Percentiles rank a stretch among this genome's conserved stretches.
phyloP scores from a whole-genome alignment of 1,140 invertebrate genomes.

The Drosophila nikananu region DNA sequence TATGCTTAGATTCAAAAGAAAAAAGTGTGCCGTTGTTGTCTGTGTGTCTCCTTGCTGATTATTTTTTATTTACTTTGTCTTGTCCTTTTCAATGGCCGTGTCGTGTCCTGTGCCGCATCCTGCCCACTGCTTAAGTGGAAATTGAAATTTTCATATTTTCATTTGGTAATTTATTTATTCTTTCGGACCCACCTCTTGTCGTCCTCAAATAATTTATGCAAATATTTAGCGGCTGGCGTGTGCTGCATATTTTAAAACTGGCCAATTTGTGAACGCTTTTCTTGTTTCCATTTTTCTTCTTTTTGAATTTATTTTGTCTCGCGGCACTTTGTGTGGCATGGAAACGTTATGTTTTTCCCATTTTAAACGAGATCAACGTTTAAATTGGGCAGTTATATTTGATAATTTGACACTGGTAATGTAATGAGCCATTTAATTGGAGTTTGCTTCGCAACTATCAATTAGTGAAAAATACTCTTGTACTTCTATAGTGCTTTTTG shows the following conservation, averaged over 20 bases:
- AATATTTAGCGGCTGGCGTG: slow-evolving; percentile 68
- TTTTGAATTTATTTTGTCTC: not conserved
- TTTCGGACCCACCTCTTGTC: slow-evolving; percentile 38
- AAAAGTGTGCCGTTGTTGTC: slow-evolving; percentile 53
- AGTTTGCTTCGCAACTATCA: not conserved
- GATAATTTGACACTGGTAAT: too few species aligned
- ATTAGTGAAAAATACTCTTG: not conserved
- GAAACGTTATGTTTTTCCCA: not conserved
- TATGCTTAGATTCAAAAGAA: slow-evolving; percentile 35
- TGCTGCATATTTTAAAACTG: slow-evolving; percentile 56
- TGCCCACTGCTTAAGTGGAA: slow-evolving; percentile 70
- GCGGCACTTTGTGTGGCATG: not conserved
- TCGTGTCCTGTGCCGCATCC: slow-evolving; percentile 31
- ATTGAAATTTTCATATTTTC: slow-evolving; percentile 84
- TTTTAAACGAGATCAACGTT: not conserved
- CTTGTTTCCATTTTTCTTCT: slow-evolving; percentile 7
- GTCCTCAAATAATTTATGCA: slow-evolving; percentile 76
- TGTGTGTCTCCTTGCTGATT: slow-evolving; percentile 56
- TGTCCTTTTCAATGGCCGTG: slow-evolving; percentile 39
- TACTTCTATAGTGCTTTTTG: not conserved
- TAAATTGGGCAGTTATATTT: not conserved
- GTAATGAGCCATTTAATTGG: not conserved
- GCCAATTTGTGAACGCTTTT: slow-evolving; percentile 51
- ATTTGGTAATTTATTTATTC: slow-evolving; percentile 61
- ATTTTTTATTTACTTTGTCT: slow-evolving; percentile 78